A percentile compares a stretch with the other conserved stretches of the same genome.
Conservation (phyloP, 2,113 vertebrate species). For the Nycticebus coucang region DNA sequence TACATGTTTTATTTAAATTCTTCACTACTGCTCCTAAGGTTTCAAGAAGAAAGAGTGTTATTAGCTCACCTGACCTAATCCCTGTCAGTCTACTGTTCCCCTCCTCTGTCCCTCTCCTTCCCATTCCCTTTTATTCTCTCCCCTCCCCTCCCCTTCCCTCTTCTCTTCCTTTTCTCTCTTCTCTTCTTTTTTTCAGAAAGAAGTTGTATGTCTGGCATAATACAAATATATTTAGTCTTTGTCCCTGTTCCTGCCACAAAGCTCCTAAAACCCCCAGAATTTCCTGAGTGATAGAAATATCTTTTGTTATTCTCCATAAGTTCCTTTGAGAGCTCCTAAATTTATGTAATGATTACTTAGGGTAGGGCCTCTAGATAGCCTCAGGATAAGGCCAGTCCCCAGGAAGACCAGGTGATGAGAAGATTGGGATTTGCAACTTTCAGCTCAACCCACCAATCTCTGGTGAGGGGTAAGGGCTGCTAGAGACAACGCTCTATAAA, state of each 20-base stretch:
- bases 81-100: not conserved
- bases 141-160: not conserved
- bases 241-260: not conserved
- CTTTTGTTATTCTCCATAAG: not conserved
- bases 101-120: not conserved
- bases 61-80: conserved; percentile 69
- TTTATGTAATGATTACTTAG: not conserved
- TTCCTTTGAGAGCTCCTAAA: not conserved
- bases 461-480: not conserved
- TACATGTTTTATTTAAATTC: conserved; percentile 80
- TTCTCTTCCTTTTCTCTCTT: not conserved
- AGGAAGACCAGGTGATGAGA: not conserved
- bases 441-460: too few relatives aligned
- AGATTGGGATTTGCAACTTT: not conserved
- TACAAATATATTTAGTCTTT: not conserved
- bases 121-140: too few relatives aligned
- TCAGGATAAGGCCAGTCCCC: not conserved
- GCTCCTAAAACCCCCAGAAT: not conserved
- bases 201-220: conserved; percentile 29
- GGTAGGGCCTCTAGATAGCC: not conserved
- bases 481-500: not conserved
- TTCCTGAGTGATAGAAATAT: not conserved
- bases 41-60: conserved; percentile 73
- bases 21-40: conserved; percentile 53
- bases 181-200: conserved; percentile 52